Evolutionary conservation across 2,888 invertebrate species (phyloP).

Genomic region (Lampropteryx suffumata): DNA sequence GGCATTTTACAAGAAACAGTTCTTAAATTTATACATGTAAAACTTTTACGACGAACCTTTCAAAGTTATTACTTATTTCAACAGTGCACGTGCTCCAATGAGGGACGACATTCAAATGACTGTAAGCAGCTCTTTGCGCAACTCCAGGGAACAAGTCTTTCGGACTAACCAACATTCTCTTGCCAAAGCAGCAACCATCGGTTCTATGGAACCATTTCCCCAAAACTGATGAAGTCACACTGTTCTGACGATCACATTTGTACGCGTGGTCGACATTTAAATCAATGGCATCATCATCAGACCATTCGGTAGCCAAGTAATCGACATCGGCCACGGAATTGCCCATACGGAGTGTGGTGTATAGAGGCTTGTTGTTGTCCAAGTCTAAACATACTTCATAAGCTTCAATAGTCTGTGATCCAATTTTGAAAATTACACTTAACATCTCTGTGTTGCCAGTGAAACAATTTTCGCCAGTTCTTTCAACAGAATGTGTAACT

Average conservation of each 20-base stretch:
- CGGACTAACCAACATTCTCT: conserved; percentile 51
- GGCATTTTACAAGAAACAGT: no score
- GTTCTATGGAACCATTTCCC: conserved; percentile 34
- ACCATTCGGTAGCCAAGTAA: conserved; percentile 34
- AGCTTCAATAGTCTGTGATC: conserved; percentile 25
- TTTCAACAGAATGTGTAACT: conserved; percentile 30
- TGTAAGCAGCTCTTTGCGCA: conserved; percentile 45
- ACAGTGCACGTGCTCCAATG: conserved; percentile 58
- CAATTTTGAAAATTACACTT: conserved; percentile 41
- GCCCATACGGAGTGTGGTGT: conserved; percentile 38
- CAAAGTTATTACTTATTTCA: conserved; percentile 48
- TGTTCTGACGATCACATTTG: conserved; percentile 44
- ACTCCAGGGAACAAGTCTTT: conserved; percentile 49
- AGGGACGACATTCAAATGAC: conserved; percentile 52
- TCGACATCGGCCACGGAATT: conserved; percentile 30
- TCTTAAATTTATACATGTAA: no score
- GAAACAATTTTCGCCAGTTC: conserved; percentile 37
- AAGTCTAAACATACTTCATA: conserved; percentile 54
- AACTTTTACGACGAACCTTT: no score
- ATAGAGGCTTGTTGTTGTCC: conserved; percentile 43
- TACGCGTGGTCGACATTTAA: conserved; percentile 45
- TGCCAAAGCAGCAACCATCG: conserved; percentile 51
- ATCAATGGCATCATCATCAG: conserved; percentile 29
- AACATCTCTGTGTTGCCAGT: conserved; percentile 39
- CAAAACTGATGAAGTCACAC: conserved; percentile 24